phyloP scores from a whole-genome alignment of 2,113 vertebrate species.

The Zeus faber region DNA sequence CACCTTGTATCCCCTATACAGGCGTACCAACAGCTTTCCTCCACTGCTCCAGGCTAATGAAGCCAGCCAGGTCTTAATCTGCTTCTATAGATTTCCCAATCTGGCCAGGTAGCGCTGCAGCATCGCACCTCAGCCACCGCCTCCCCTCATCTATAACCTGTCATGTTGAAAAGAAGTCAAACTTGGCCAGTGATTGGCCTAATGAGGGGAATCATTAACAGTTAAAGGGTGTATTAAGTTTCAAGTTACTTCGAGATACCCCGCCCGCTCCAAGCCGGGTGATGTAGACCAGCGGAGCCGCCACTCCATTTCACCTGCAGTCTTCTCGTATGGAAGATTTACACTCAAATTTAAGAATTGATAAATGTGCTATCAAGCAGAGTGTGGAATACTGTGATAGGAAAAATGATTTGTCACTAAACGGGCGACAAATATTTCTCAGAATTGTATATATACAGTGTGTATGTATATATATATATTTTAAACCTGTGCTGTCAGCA shows the following conservation, averaged over 20 bases:
- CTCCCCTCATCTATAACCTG: slow-evolving; percentile 46
- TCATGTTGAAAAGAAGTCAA: slow-evolving; percentile 53
- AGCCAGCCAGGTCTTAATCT: slow-evolving; percentile 48
- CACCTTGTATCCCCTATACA: neutral
- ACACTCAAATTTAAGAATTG: too few species aligned
- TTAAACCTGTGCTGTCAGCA: too few species aligned
- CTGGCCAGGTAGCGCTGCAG: slow-evolving; percentile 26
- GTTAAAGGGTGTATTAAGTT: slow-evolving; percentile 38
- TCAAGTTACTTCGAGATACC: slow-evolving; percentile 23
- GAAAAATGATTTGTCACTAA: too few species aligned
- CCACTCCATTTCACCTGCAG: too few species aligned
- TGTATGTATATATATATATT: too few species aligned
- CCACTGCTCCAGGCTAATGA: slow-evolving; percentile 45
- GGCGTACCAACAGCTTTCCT: slow-evolving; percentile 24
- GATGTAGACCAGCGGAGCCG: too few species aligned
- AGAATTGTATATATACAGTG: too few species aligned
- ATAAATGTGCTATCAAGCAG: too few species aligned
- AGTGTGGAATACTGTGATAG: too few species aligned
- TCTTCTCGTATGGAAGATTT: too few species aligned
- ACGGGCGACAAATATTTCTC: too few species aligned
- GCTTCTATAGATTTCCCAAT: slow-evolving; percentile 56
- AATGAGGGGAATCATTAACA: slow-evolving; percentile 56
- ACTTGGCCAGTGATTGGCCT: slow-evolving; percentile 32
- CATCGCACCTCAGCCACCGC: slow-evolving; percentile 27
- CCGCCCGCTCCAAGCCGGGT: too few species aligned